These are phyloP conservation scores for Poeciliopsis occidentalis DNA, from an alignment of 2,113 vertebrate genomes.

Conservation along the genomic window DNA sequence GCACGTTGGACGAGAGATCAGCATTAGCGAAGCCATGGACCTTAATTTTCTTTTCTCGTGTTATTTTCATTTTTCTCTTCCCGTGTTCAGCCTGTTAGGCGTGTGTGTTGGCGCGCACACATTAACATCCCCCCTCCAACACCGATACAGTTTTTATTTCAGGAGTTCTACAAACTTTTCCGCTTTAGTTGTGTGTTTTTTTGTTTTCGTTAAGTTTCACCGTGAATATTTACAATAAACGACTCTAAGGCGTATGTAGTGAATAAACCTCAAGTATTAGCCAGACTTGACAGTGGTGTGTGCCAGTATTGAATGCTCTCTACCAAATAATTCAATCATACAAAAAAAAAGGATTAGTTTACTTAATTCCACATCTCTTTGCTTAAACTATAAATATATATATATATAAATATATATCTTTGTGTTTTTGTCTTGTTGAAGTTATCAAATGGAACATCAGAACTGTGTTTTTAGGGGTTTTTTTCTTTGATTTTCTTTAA, in stretches of 20 bases:
- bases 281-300: slow-evolving; percentile 76
- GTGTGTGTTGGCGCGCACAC: background rate
- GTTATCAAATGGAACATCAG: slow-evolving; percentile 69
- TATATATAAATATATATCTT: slow-evolving; percentile 27
- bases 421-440: slow-evolving; percentile 59
- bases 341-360: slow-evolving; percentile 68
- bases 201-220: slow-evolving; percentile 27
- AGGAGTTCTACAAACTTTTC: slow-evolving; percentile 51
- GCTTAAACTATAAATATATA: slow-evolving; percentile 55
- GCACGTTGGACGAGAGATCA: slow-evolving; percentile 66
- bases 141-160: slow-evolving; percentile 60
- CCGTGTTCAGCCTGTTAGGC: slow-evolving; percentile 33
- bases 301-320: slow-evolving; percentile 84
- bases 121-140: slow-evolving; percentile 1
- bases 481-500: slow-evolving; percentile 33
- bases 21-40: slow-evolving; percentile 84
- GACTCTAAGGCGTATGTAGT: slow-evolving; percentile 63
- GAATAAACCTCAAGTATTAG: slow-evolving; percentile 80
- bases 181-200: slow-evolving; percentile 58
- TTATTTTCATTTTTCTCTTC: slow-evolving; percentile 50
- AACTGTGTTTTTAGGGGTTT: slow-evolving; percentile 27
- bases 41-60: slow-evolving; percentile 69
- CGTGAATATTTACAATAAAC: slow-evolving; percentile 60
- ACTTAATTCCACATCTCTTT: slow-evolving; percentile 80
- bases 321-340: slow-evolving; percentile 83